Percentiles rank a stretch among this genome's conserved stretches.
Conservation (phyloP, 2,797 vertebrate species). For the Alca torda region DNA sequence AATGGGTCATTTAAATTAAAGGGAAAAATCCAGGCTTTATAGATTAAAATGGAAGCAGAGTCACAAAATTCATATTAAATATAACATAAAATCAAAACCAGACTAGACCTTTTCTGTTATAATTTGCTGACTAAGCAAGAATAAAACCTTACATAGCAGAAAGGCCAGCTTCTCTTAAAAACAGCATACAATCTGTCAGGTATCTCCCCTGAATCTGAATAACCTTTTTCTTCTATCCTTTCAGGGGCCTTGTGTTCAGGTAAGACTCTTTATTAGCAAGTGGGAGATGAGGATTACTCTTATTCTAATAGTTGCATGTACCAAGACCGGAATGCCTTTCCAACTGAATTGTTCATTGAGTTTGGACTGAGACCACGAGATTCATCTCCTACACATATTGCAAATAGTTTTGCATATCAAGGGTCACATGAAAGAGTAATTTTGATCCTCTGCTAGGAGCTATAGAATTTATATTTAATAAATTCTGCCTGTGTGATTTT, state of each 20-base stretch:
- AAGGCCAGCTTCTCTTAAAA: neutral
- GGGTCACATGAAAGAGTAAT: neutral
- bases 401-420: neutral
- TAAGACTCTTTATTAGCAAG: neutral
- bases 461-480: neutral
- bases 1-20: neutral
- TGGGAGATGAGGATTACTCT: neutral
- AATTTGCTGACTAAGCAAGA: neutral
- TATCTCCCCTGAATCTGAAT: neutral
- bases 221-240: neutral
- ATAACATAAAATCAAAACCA: neutral
- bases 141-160: neutral
- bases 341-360: neutral
- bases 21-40: neutral
- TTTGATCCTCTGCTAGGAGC: neutral
- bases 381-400: neutral
- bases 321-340: neutral
- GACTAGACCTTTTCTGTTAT: neutral
- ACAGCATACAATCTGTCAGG: neutral
- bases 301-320: neutral
- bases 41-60: neutral
- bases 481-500: neutral
- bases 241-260: neutral
- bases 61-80: neutral
- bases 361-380: neutral